phyloP scores from a whole-genome alignment of 2,888 invertebrate genomes.

The Ochropacha duplaris region DNA sequence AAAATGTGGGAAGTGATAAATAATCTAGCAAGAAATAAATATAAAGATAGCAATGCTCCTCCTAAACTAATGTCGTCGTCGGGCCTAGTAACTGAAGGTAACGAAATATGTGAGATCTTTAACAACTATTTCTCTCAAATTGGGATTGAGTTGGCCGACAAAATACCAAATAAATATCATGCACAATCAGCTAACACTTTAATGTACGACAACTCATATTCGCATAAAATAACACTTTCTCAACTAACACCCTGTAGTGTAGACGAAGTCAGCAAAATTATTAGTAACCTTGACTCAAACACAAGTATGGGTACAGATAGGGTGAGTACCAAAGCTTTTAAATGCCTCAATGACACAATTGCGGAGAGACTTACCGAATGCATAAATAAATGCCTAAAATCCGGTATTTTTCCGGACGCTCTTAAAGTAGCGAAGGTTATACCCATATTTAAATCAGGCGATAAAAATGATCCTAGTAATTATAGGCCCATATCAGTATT shows the following conservation, averaged over 20 bases:
- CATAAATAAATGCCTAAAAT: conserved; percentile 5
- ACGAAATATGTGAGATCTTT: conserved; percentile 17
- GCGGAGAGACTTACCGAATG: neutral
- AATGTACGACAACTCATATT: neutral
- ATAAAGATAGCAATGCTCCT: conserved; percentile 7
- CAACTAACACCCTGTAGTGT: neutral
- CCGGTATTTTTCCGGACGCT: conserved; percentile 4
- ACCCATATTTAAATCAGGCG: no score
- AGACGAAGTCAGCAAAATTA: conserved; percentile 4
- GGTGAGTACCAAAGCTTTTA: conserved; percentile 12
- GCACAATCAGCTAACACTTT: neutral
- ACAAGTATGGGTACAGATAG: conserved; percentile 13
- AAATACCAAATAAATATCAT: conserved; percentile 13
- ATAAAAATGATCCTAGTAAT: no score
- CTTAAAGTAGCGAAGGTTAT: neutral
- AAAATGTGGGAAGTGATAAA: neutral
- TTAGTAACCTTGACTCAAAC: conserved; percentile 8
- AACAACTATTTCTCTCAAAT: conserved; percentile 17
- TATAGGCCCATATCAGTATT: no score
- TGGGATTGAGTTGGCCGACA: conserved; percentile 13
- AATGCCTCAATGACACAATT: conserved; percentile 9
- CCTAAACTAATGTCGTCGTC: conserved; percentile 10
- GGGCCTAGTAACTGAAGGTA: conserved; percentile 7
- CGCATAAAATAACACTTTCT: neutral
- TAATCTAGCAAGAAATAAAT: conserved; percentile 12